Evolutionary conservation across 2,113 vertebrate species (phyloP), one percentile per base, ranked within the genome.

Genomic region (Antigone vipio): DNA sequence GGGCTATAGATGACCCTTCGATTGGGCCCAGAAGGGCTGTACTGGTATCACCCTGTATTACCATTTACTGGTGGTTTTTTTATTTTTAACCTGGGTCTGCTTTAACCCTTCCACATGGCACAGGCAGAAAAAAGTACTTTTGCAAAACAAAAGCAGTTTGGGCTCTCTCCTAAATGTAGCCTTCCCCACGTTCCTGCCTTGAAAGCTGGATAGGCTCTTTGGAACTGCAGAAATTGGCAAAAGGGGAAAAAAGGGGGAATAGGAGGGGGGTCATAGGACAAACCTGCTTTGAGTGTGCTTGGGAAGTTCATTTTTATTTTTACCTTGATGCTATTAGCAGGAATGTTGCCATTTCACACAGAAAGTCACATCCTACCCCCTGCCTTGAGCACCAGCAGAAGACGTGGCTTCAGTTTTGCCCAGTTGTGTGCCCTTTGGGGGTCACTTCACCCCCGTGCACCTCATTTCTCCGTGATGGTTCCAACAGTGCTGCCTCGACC

Each of bases 401-500:
- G 34, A 72, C 32, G 4, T 15, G 44, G 34, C 29, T 82, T 71
- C n/a, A 24, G 8, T 69, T 93, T 81, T 77, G 63, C 58, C 9
- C 1, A 2, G 20, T 6, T 30, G 0, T n/a, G 9, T 64, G 62
- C 40, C 32, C 7, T 40, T 15, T 30, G 16, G 12, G 15, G 3
- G 12, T 47, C 23, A 27, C 29, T 38, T 81, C 3, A 0, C 16
- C 24, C 12, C 19, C 3, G 1, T 35, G 50, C 9, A 4, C 34
- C 24, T 47, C 5, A 0, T 52, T 71, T 53, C 32, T 59, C 81
- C 2, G 0, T 0, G 3, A 35, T 7, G 21, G 34, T 52, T 44
- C 38, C 24, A 52, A 22, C 14, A 45, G 15, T 47, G 35, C 9
- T 1, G 0, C 45, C 69, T 15, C 3, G 3, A 29, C 44, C 2